A percentile compares a stretch with the other conserved stretches of the same genome.
phyloP scores from a whole-genome alignment of 2,888 invertebrate species.

The Euclidia mi region DNA sequence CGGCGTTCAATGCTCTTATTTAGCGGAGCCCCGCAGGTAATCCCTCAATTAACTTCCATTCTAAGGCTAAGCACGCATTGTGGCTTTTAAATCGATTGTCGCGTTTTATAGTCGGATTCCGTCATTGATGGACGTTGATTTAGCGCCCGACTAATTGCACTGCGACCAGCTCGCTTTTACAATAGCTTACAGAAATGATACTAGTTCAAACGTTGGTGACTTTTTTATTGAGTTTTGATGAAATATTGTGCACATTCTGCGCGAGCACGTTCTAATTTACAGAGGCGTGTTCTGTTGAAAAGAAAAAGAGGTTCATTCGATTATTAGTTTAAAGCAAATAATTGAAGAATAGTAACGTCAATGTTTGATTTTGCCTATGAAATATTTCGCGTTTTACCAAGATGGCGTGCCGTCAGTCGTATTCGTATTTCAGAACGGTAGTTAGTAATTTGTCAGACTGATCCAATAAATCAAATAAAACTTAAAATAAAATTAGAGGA shows the following conservation, averaged over 20 bases:
- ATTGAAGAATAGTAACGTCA: too few relatives aligned
- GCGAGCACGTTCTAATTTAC: constrained; percentile 16
- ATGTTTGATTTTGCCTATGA: too few relatives aligned
- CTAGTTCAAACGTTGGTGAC: constrained; percentile 23
- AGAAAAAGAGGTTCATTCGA: constrained; percentile 3
- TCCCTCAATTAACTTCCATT: constrained; percentile 60
- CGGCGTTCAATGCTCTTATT: constrained; percentile 42
- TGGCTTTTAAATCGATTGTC: constrained; percentile 59
- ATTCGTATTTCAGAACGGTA: too few relatives aligned
- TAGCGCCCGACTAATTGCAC: constrained; percentile 52
- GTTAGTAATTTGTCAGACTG: too few relatives aligned
- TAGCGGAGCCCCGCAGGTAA: constrained; percentile 44
- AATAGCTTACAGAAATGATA: constrained; percentile 40
- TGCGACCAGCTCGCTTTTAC: constrained; percentile 30
- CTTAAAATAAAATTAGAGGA: background rate
- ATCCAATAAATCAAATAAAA: too few relatives aligned
- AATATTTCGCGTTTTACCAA: too few relatives aligned
- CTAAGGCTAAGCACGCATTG: constrained; percentile 53
- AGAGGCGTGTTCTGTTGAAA: constrained; percentile 15
- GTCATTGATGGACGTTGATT: constrained; percentile 55
- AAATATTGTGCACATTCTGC: constrained; percentile 18
- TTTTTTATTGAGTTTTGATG: constrained; percentile 27
- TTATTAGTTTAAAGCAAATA: too few relatives aligned
- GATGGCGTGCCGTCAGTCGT: too few relatives aligned
- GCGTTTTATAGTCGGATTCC: constrained; percentile 53